phyloP scores from a whole-genome alignment of 2,113 vertebrate genomes.

The human (Homo sapiens) region DNA sequence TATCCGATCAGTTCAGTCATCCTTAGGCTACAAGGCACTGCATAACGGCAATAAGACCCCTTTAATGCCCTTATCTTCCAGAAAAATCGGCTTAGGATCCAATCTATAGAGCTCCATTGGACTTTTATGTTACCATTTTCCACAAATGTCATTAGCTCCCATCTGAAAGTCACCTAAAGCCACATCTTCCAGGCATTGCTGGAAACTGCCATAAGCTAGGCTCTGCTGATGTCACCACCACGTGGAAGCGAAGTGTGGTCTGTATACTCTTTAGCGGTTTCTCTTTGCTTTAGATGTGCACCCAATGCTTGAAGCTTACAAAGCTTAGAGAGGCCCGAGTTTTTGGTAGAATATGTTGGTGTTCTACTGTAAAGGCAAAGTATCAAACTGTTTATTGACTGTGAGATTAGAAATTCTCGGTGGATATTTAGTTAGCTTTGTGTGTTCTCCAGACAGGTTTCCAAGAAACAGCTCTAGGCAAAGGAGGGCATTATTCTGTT shows the following conservation, averaged over 20 bases:
- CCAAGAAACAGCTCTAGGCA: conserved; percentile 31
- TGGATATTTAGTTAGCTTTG: conserved; percentile 47
- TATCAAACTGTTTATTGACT: conserved; percentile 30
- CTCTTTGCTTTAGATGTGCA: background rate
- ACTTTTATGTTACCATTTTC: background rate
- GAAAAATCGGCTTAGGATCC: background rate
- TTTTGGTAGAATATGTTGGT: background rate
- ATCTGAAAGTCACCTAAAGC: background rate
- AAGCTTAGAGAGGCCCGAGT: background rate
- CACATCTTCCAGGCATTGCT: background rate
- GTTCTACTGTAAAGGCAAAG: background rate
- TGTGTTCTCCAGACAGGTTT: conserved; percentile 47
- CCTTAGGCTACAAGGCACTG: background rate
- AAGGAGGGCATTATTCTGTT: conserved; percentile 26
- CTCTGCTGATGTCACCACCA: background rate
- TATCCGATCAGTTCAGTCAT: background rate
- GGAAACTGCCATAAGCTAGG: background rate
- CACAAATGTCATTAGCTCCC: background rate
- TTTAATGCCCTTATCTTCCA: background rate
- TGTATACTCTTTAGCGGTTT: background rate
- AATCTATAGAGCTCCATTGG: background rate
- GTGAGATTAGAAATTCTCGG: conserved; percentile 24
- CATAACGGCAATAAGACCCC: background rate
- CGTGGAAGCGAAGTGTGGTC: fast-evolving
- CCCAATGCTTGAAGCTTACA: too few species aligned